A percentile compares a stretch with the other conserved stretches of the same genome.
Conservation (phyloP, 2,888 invertebrate species). For the Melolontha melolontha region DNA sequence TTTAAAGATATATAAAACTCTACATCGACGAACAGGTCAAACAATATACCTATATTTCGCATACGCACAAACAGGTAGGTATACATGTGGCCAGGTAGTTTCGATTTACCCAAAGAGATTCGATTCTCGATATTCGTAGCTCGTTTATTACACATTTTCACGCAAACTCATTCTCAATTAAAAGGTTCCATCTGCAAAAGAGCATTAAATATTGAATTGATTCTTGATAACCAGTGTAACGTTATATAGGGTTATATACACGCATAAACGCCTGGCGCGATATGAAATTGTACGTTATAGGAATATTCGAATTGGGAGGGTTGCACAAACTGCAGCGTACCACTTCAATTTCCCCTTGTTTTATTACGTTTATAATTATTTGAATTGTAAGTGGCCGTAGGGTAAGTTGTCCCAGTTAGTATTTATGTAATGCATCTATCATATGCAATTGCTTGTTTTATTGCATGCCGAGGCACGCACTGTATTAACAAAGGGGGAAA, state of each 20-base stretch:
- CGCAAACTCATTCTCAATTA: constrained; percentile 31
- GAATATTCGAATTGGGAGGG: constrained; percentile 43
- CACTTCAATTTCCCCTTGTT: constrained; percentile 59
- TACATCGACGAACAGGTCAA: too few species aligned
- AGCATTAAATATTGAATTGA: constrained; percentile 29
- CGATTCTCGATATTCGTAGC: constrained; percentile 7
- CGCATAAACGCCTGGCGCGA: constrained; percentile 8
- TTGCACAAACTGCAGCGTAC: constrained; percentile 50
- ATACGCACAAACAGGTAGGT: too few species aligned
- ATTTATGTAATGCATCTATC: constrained; percentile 58
- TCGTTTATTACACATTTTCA: constrained; percentile 23
- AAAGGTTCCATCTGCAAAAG: constrained; percentile 27
- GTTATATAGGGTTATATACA: background rate
- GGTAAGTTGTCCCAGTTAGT: constrained; percentile 55
- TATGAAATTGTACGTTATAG: constrained; percentile 17
- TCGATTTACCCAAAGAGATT: constrained; percentile 12
- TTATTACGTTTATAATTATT: constrained; percentile 62
- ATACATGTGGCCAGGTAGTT: constrained; percentile 21
- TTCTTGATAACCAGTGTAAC: constrained; percentile 15
- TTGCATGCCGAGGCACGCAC: constrained; percentile 49
- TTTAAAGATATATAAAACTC: too few species aligned
- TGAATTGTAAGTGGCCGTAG: constrained; percentile 54
- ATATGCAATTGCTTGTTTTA: constrained; percentile 50
- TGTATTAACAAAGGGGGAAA: constrained; percentile 48
- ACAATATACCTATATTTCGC: too few species aligned